Base-by-base conservation (phyloP, 2,888 invertebrate species). In the Noctua pronuba region DNA sequence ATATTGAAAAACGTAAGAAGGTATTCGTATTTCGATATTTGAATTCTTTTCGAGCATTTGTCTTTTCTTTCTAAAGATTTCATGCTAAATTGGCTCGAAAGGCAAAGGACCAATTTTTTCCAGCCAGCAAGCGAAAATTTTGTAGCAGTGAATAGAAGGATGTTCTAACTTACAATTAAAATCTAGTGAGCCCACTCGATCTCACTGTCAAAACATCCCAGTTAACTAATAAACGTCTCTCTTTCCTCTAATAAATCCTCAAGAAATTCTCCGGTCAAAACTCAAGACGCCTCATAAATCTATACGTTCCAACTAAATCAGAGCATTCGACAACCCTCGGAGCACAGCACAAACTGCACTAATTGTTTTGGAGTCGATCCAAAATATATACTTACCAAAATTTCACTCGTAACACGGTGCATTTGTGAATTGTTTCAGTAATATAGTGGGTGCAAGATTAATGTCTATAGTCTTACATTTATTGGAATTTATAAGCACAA, bases 301-400 rank as follows among this genome's bases (percentile, higher is more conserved):
- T 68, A 31, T 68, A 75, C 38, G 68, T 38, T 58, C 35, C 49
- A 75, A 60, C 55, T 55, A 71, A 82, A 80, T 80, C 62, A 44
- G 70, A 41, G n/a, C 67, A 41, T 73, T 83, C 81, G 88, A 82
- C 83, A 88, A 69, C 88, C 89, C 88, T 88, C 35, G 67, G 21
- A 28, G 60, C 41, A 80, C 68, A 79, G 79, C 90, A 90, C 90
- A 90, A 90, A 90, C 92, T 92, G 93, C 93, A 93, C 95, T 96
- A 96, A 96, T 96, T 96, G 95, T 96, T 96, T 96, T 96, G 96
- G 96, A 95, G 91, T 88, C 93, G 88, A 92, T 96, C 96, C 96
- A 96, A 96, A 94, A 95, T 94, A 95, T 94, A 94, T 94, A 94
- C 95, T 95, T 94, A 95, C 93, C 92, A 91, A 93, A 95, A 94